Percentiles rank a stretch among this genome's conserved stretches.
phyloP scores from a whole-genome alignment of 2,888 invertebrate genomes.

The Timandra comae region DNA sequence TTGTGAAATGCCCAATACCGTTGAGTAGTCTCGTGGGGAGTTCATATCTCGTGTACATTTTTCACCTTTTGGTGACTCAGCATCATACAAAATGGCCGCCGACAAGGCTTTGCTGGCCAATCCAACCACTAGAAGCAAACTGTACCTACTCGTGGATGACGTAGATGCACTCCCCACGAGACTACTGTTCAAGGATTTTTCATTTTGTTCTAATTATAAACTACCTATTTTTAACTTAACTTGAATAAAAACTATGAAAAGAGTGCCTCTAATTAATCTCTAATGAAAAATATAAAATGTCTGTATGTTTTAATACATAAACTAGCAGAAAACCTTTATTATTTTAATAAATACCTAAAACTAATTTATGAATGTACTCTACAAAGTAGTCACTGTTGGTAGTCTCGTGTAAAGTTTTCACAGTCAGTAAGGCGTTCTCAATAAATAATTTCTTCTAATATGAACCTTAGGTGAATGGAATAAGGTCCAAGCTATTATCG shows the following conservation, averaged over 20 bases:
- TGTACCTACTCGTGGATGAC: constrained; percentile 63
- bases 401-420: constrained; percentile 54
- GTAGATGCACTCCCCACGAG: constrained; percentile 70
- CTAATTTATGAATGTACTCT: constrained; percentile 68
- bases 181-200: constrained; percentile 75
- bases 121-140: constrained; percentile 47
- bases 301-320: no score
- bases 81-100: constrained; percentile 81
- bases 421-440: constrained; percentile 24
- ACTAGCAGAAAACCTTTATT: no score
- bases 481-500: constrained; percentile 24
- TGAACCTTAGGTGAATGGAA: constrained; percentile 29
- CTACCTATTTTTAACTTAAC: constrained; percentile 36
- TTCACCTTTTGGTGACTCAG: constrained; percentile 80
- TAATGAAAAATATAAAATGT: not conserved
- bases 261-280: constrained; percentile 2
- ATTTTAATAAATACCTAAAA: constrained; percentile 42
- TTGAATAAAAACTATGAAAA: constrained; percentile 1
- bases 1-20: constrained; percentile 78
- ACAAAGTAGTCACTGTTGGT: constrained; percentile 67
- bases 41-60: constrained; percentile 76
- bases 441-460: constrained; percentile 23
- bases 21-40: constrained; percentile 79
- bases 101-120: constrained; percentile 71
- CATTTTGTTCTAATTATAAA: constrained; percentile 55